Evolutionary conservation across 2,888 invertebrate species (phyloP).

Genomic region (Spilosoma lubricipeda): DNA sequence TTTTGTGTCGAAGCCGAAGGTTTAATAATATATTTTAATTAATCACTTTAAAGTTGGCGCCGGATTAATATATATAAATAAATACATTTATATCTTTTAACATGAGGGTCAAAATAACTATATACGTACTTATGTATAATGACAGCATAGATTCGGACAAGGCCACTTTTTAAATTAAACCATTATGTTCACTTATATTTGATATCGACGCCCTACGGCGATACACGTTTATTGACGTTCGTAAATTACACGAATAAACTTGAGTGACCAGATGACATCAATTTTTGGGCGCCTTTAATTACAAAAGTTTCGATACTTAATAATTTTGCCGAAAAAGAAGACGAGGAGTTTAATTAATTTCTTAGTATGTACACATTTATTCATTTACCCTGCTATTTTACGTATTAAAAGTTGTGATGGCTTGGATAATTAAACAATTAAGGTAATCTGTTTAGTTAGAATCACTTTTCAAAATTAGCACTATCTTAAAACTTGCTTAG

Average conservation of each 20-base stretch:
- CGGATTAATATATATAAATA: no score
- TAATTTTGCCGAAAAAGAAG: neutral
- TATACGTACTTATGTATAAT: constrained; percentile 51
- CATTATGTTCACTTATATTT: constrained; percentile 58
- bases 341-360: neutral
- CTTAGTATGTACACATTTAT: neutral
- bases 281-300: constrained; percentile 35
- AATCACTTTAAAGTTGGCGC: constrained; percentile 38
- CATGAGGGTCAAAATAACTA: constrained; percentile 44
- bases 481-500: no score
- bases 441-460: neutral
- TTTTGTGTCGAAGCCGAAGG: constrained; percentile 56
- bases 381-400: no score
- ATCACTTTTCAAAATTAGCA: neutral
- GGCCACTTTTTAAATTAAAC: constrained; percentile 64
- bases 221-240: constrained; percentile 31
- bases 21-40: constrained; percentile 49
- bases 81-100: constrained; percentile 48
- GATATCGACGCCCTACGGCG: constrained; percentile 48
- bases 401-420: neutral
- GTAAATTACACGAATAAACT: constrained; percentile 12
- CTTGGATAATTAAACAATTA: neutral
- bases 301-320: constrained; percentile 10
- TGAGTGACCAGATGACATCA: constrained; percentile 20
- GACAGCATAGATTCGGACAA: constrained; percentile 54